These are phyloP conservation scores for Plumapathes pennacea DNA, from an alignment of 92 coral and sea anemone genomes.

Conservation along the genomic window DNA sequence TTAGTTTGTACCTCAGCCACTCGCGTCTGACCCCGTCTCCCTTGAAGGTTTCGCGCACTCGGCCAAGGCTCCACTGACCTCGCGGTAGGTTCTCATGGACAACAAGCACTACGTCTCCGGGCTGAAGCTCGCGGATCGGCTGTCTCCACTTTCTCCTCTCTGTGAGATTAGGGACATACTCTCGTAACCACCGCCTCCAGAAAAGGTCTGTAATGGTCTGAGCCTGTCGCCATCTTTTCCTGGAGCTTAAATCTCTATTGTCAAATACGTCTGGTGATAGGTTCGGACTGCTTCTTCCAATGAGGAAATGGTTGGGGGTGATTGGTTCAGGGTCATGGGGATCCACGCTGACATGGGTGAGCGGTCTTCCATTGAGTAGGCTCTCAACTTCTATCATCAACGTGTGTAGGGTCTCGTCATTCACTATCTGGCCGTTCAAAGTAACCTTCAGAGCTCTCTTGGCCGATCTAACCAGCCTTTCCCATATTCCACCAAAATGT, in stretches of 20 bases:
- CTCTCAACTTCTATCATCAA: conserved; percentile 9
- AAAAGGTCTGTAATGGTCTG: conserved; percentile 31
- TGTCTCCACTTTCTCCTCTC: conserved; percentile 36
- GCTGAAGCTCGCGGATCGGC: background rate
- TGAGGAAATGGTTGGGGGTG: conserved; percentile 32
- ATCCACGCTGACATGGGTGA: conserved; percentile 24
- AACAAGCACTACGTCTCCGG: conserved; percentile 31
- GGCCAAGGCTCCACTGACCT: conserved; percentile 29
- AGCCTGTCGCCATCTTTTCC: conserved; percentile 45
- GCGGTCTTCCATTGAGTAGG: conserved; percentile 9
- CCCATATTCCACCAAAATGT: conserved; percentile 37
- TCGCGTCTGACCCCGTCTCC: conserved; percentile 13
- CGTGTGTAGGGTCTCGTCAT: conserved; percentile 33
- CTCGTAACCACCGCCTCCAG: conserved; percentile 50
- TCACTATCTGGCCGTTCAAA: conserved; percentile 24
- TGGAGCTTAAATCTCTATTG: conserved; percentile 18
- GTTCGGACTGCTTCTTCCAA: conserved; percentile 23
- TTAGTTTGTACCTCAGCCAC: conserved; percentile 23
- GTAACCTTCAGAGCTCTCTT: conserved; percentile 31
- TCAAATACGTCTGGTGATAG: conserved; percentile 28
- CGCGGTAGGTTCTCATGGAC: conserved; percentile 25
- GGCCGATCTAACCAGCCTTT: conserved; percentile 22
- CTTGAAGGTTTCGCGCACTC: conserved; percentile 12
- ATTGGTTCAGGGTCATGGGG: conserved; percentile 20
- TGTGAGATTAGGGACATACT: conserved; percentile 40